Conservation (phyloP, 2,888 invertebrate genomes). For the Pocota personata region DNA sequence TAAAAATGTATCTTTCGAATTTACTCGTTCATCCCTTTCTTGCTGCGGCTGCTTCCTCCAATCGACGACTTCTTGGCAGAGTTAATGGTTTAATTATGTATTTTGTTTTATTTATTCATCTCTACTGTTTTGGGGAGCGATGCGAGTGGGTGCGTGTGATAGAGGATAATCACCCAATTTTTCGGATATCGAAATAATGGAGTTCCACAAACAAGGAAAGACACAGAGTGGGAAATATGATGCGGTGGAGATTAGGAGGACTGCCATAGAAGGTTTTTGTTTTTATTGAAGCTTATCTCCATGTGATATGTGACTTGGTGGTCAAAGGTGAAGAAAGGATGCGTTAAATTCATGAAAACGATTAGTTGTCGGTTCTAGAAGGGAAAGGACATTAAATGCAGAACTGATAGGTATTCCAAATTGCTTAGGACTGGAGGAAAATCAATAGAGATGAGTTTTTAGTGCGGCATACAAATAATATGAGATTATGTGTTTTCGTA, state of each 20-base stretch:
- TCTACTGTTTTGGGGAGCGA: conserved; percentile 2
- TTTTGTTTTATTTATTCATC: conserved; percentile 67
- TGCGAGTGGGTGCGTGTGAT: conserved; percentile 51
- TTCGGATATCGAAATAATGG: conserved; percentile 62
- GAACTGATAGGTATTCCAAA: background rate
- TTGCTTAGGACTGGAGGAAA: background rate
- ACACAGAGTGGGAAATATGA: background rate
- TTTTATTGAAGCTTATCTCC: conserved; percentile 12
- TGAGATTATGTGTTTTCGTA: background rate
- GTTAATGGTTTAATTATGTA: conserved; percentile 71
- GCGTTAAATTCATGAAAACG: conserved; percentile 4
- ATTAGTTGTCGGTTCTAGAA: background rate
- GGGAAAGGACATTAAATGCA: background rate
- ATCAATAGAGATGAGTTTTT: background rate
- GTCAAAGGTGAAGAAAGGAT: conserved; percentile 1
- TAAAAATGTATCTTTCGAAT: background rate
- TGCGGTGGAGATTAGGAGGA: background rate
- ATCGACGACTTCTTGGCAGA: conserved; percentile 41
- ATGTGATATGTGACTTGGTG: background rate
- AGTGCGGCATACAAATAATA: no score
- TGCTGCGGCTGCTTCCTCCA: background rate
- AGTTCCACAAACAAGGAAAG: background rate
- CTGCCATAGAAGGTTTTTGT: background rate
- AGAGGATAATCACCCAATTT: conserved; percentile 57
- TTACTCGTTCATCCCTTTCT: conserved; percentile 6